These are phyloP conservation scores for Drosophila buzzatii DNA, from an alignment of 2,888 invertebrate genomes.

Conservation along the genomic window DNA sequence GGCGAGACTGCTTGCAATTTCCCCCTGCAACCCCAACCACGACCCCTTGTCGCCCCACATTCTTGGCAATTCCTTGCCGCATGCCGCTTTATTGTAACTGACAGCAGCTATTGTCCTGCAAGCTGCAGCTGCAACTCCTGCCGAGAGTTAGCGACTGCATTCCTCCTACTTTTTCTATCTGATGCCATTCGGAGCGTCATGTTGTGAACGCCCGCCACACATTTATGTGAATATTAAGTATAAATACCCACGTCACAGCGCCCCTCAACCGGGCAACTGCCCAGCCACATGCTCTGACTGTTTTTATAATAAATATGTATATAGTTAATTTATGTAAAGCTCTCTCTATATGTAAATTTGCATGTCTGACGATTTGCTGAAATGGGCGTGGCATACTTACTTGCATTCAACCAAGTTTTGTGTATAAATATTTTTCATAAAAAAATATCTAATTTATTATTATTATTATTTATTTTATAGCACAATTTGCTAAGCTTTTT, in stretches of 20 bases:
- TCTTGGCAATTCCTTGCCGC: constrained; percentile 22
- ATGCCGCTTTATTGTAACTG: constrained; percentile 68
- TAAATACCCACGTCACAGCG: neutral
- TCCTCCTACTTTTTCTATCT: constrained; percentile 13
- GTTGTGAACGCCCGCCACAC: constrained; percentile 36
- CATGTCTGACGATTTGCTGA: constrained; percentile 11
- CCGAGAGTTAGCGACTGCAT: constrained; percentile 53
- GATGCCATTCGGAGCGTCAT: constrained; percentile 18
- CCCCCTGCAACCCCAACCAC: neutral
- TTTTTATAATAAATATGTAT: constrained; percentile 50
- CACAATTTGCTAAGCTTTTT: neutral
- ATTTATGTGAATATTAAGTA: constrained; percentile 20
- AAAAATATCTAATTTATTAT: no score
- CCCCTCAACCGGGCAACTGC: neutral
- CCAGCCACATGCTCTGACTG: constrained; percentile 40
- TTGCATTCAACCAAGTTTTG: neutral
- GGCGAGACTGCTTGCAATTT: constrained; percentile 53
- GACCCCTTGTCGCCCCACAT: neutral
- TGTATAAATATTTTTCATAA: neutral
- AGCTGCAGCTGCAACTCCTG: constrained; percentile 37
- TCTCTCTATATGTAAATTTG: constrained; percentile 7
- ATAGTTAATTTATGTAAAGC: constrained; percentile 56
- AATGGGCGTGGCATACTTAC: neutral
- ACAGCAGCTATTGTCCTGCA: constrained; percentile 72
- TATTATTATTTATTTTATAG: neutral